Percentiles rank a stretch among this genome's conserved stretches.
Evolutionary conservation across 2,888 invertebrate species (phyloP).

Genomic region (Neria commutata): DNA sequence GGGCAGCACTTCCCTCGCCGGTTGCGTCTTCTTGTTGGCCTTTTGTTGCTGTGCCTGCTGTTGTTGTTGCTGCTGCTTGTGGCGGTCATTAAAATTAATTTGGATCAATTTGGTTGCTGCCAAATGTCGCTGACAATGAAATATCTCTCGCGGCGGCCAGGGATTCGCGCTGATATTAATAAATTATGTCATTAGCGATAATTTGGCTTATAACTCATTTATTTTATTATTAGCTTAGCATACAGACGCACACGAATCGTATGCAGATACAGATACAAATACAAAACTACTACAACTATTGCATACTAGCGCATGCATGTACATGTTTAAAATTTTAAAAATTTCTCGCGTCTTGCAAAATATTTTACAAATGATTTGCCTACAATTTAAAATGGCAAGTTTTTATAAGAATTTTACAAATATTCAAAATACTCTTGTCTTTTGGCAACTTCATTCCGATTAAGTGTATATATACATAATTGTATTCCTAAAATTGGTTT

Average conservation of each 20-base stretch:
- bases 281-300: background rate
- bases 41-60: slow-evolving; percentile 38
- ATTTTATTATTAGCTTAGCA: slow-evolving; percentile 22
- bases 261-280: background rate
- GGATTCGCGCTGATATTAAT: slow-evolving; percentile 24
- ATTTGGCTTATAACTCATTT: slow-evolving; percentile 36
- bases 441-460: too few species aligned
- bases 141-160: slow-evolving; percentile 35
- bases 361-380: slow-evolving; percentile 18
- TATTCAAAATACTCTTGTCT: slow-evolving; percentile 15
- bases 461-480: too few species aligned
- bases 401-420: slow-evolving; percentile 9
- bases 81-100: slow-evolving; percentile 60
- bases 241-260: background rate
- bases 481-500: too few species aligned
- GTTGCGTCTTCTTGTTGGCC: slow-evolving; percentile 36
- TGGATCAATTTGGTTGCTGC: slow-evolving; percentile 59
- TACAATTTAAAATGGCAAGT: slow-evolving; percentile 30
- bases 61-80: slow-evolving; percentile 31
- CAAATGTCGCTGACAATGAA: slow-evolving; percentile 59
- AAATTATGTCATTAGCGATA: slow-evolving; percentile 37
- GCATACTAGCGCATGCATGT: background rate
- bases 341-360: slow-evolving; percentile 17
- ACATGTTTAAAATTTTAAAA: slow-evolving; percentile 2
- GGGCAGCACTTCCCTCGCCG: slow-evolving; percentile 11